A percentile compares a stretch with the other conserved stretches of the same genome.
phyloP scores from a whole-genome alignment of 2,888 invertebrate genomes.

The Standfussiana lucernea region DNA sequence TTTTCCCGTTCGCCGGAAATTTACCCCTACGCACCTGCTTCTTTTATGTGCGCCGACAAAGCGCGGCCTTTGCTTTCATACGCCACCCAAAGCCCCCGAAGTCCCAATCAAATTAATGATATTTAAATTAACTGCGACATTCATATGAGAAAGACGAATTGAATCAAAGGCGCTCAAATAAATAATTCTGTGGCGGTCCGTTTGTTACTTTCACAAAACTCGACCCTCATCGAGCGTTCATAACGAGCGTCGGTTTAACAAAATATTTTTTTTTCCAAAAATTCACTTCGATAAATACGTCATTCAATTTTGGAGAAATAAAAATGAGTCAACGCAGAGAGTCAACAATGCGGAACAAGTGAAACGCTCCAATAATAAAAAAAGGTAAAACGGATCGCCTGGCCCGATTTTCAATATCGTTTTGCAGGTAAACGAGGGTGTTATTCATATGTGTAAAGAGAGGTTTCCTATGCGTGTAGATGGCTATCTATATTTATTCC shows the following conservation, averaged over 20 bases:
- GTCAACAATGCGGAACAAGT: slow-evolving; percentile 87
- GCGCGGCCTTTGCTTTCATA: slow-evolving; percentile 71
- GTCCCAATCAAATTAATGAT: slow-evolving; percentile 76
- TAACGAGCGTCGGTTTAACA: slow-evolving; percentile 76
- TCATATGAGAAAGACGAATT: slow-evolving; percentile 61
- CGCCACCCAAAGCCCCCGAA: slow-evolving; percentile 60
- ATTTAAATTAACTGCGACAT: slow-evolving; percentile 73
- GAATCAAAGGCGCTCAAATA: slow-evolving; percentile 67
- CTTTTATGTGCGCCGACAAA: slow-evolving; percentile 76
- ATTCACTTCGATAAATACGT: slow-evolving; percentile 82
- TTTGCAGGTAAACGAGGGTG: slow-evolving; percentile 83
- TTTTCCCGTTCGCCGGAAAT: slow-evolving; percentile 77
- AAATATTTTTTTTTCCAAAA: slow-evolving; percentile 76
- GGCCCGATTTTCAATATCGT: slow-evolving; percentile 85
- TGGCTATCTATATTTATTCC: slow-evolving; percentile 69
- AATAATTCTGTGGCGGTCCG: slow-evolving; percentile 71
- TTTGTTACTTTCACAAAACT: slow-evolving; percentile 76
- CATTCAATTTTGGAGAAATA: slow-evolving; percentile 81
- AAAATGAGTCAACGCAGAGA: slow-evolving; percentile 82
- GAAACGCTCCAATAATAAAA: slow-evolving; percentile 85
- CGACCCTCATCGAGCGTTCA: slow-evolving; percentile 69
- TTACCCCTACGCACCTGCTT: slow-evolving; percentile 78
- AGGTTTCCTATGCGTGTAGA: slow-evolving; percentile 74
- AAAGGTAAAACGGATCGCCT: slow-evolving; percentile 83
- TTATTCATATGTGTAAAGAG: slow-evolving; percentile 84